These are phyloP conservation scores for Podarcis raffonei DNA, from an alignment of 2,113 vertebrate genomes.

Conservation along the genomic window DNA sequence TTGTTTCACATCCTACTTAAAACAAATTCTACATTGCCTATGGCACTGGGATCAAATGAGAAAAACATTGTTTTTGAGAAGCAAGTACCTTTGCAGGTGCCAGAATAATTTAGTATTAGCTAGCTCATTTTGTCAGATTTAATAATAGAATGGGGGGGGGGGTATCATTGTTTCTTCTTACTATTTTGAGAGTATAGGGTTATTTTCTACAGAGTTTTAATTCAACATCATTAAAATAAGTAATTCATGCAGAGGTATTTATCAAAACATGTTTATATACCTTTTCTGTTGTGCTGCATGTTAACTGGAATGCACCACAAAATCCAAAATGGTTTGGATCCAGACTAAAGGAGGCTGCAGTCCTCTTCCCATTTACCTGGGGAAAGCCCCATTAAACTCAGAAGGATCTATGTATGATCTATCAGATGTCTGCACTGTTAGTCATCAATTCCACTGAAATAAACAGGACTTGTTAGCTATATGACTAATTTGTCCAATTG, in stretches of 20 bases:
- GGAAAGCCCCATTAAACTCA: too few species aligned
- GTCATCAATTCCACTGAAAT: too few species aligned
- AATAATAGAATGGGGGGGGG: slow-evolving; percentile 10
- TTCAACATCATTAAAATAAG: background rate
- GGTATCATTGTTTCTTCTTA: background rate
- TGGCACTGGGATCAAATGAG: background rate
- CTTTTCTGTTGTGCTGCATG: background rate
- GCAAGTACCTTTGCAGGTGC: slow-evolving; percentile 3
- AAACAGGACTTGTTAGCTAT: too few species aligned
- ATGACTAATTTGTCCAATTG: too few species aligned
- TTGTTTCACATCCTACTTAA: background rate
- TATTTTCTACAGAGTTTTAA: background rate
- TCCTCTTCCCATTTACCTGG: too few species aligned
- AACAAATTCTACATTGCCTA: background rate
- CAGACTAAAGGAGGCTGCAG: too few species aligned
- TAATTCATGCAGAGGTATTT: background rate
- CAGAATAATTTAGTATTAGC: background rate
- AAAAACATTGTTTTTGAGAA: background rate
- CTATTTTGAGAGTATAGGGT: slow-evolving; percentile 5
- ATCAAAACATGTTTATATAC: background rate
- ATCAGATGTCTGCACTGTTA: too few species aligned
- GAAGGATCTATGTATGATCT: too few species aligned
- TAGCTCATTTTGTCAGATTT: slow-evolving; percentile 31
- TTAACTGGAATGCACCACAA: background rate
- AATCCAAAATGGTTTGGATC: background rate